phyloP scores from a whole-genome alignment of 1,140 invertebrate species.

The Campoletis sonorensis region DNA sequence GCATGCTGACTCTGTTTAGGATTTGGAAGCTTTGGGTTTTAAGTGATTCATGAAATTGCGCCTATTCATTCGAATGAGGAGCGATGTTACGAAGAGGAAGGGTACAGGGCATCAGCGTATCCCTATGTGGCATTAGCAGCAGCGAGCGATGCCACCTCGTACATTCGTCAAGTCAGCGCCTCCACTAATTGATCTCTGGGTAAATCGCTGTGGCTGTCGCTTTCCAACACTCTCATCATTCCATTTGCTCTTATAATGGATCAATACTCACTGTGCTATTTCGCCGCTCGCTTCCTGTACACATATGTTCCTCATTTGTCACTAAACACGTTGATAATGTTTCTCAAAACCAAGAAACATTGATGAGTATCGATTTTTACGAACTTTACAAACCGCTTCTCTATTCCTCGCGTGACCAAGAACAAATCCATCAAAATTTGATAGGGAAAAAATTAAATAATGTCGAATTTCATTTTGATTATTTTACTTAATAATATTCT shows the following conservation, averaged over 20 bases:
- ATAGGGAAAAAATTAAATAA: too few species aligned
- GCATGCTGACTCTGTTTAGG: constrained; percentile 17
- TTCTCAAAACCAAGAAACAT: too few species aligned
- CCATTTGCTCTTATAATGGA: background rate
- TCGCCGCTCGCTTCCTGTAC: too few species aligned
- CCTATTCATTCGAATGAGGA: constrained; percentile 28
- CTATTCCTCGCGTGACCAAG: too few species aligned
- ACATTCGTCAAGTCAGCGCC: constrained; percentile 40
- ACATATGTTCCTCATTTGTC: too few species aligned
- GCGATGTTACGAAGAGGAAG: background rate
- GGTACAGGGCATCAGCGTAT: background rate
- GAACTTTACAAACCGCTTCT: too few species aligned
- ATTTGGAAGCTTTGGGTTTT: constrained; percentile 20
- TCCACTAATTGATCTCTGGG: constrained; percentile 38
- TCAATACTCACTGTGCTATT: too few species aligned
- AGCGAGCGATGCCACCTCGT: background rate
- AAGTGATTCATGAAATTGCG: constrained; percentile 33
- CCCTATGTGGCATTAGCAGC: background rate
- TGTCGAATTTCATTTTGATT: too few species aligned
- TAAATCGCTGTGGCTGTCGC: constrained; percentile 16
- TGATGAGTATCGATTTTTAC: too few species aligned
- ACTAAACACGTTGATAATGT: too few species aligned
- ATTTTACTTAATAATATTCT: too few species aligned
- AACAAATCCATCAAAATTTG: too few species aligned
- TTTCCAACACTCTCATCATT: constrained; percentile 11